These are phyloP conservation scores for Lithophane semibrunnea DNA, from an alignment of 2,888 invertebrate species.

Conservation along the genomic window DNA sequence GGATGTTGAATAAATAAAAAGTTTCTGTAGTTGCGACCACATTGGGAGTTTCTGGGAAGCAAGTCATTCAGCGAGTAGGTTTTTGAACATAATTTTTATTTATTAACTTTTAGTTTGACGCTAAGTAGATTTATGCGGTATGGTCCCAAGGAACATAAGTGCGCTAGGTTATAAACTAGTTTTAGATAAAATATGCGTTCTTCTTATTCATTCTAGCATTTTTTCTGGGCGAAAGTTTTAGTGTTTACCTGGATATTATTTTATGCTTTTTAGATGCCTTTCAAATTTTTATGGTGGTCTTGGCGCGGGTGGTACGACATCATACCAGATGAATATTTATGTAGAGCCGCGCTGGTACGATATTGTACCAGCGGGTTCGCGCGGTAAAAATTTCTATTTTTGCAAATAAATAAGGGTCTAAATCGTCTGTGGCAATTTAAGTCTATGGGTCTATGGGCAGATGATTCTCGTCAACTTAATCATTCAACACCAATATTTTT, in stretches of 20 bases:
- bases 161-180: constrained; percentile 2
- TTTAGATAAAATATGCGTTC: constrained; percentile 14
- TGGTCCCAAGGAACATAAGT: background rate
- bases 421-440: too few relatives aligned
- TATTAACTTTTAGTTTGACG: constrained; percentile 55
- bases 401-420: too few relatives aligned
- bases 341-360: too few relatives aligned
- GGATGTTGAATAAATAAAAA: constrained; percentile 64
- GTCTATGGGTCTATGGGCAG: too few relatives aligned
- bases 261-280: background rate
- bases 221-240: background rate
- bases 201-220: background rate
- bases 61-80: constrained; percentile 37
- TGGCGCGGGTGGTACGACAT: too few relatives aligned
- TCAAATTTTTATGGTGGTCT: background rate
- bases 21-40: constrained; percentile 50
- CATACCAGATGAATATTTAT: too few relatives aligned
- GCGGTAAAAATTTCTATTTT: too few relatives aligned
- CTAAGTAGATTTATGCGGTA: constrained; percentile 30
- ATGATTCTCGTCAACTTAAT: too few relatives aligned
- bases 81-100: constrained; percentile 51
- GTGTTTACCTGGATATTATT: background rate
- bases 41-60: constrained; percentile 33
- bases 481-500: too few relatives aligned
- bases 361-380: too few relatives aligned